phyloP scores from a whole-genome alignment of 2,113 vertebrate species.

The Phaethornis superciliosus region DNA sequence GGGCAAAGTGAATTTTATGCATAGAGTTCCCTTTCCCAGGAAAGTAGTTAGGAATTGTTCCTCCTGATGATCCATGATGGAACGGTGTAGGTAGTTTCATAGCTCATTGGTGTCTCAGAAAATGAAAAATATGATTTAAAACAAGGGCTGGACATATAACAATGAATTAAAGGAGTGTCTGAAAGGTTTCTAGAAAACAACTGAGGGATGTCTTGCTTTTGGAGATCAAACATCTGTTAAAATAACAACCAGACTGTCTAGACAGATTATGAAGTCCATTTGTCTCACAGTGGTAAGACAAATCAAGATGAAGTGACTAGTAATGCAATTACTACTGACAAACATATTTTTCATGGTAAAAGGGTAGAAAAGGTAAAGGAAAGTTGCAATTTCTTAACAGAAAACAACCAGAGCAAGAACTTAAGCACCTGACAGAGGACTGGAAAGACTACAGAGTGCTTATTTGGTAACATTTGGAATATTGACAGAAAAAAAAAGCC shows the following conservation, averaged over 20 bases:
- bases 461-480: not conserved
- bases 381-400: not conserved
- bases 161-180: conserved; percentile 17
- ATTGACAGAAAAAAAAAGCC: not conserved
- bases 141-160: conserved; percentile 33
- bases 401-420: not conserved
- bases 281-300: not conserved
- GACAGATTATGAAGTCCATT: conserved; percentile 43
- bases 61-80: not conserved
- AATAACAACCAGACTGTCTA: conserved; percentile 33
- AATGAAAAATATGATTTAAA: conserved; percentile 44
- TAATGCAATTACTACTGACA: conserved; percentile 51
- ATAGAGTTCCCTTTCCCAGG: not conserved
- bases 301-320: conserved; percentile 27
- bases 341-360: conserved; percentile 43
- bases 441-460: not conserved
- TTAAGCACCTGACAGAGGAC: not conserved
- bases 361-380: not conserved
- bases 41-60: not conserved
- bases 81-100: not conserved
- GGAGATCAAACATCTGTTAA: conserved; percentile 53
- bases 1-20: not conserved
- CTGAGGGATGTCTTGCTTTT: conserved; percentile 40
- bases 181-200: conserved; percentile 24
- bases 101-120: not conserved